phyloP scores from a whole-genome alignment of 2,888 invertebrate species.

The Ophioninae sp. region DNA sequence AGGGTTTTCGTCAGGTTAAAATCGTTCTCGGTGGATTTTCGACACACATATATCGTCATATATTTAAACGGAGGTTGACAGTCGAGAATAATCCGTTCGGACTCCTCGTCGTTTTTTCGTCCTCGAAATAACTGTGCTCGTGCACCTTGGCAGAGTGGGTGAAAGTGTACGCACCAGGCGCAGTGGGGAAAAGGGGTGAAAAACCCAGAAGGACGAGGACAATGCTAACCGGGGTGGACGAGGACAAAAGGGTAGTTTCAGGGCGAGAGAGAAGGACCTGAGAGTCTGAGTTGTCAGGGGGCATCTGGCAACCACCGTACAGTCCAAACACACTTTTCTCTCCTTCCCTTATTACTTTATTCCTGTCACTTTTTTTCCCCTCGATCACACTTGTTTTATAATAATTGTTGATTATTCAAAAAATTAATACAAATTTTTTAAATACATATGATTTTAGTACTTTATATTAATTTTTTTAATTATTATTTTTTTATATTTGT shows the following conservation, averaged over 20 bases:
- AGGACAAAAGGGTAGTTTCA: conserved; percentile 21
- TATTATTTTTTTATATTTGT: too few species aligned
- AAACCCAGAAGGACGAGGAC: neutral
- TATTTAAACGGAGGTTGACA: conserved; percentile 12
- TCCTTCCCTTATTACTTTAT: conserved; percentile 30
- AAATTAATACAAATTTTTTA: too few species aligned
- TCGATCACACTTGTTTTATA: neutral
- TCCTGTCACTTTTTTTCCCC: neutral
- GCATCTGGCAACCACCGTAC: conserved; percentile 73
- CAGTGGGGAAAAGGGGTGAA: neutral
- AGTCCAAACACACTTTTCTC: conserved; percentile 75
- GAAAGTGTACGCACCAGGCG: conserved; percentile 46
- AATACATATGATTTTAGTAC: too few species aligned
- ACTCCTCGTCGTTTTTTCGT: conserved; percentile 20
- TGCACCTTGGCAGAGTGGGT: conserved; percentile 41
- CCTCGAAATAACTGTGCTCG: neutral
- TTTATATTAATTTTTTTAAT: too few species aligned
- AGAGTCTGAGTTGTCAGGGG: conserved; percentile 14
- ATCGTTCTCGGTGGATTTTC: conserved; percentile 34
- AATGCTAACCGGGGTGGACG: conserved; percentile 42
- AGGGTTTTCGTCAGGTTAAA: conserved; percentile 57
- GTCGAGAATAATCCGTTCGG: conserved; percentile 36
- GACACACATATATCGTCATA: neutral
- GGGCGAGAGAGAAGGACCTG: conserved; percentile 27
- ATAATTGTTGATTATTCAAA: too few species aligned